A percentile compares a stretch with the other conserved stretches of the same genome.
These are phyloP conservation scores for Neelides sp. DNA, from an alignment of 1,140 invertebrate genomes.

Conservation along the genomic window DNA sequence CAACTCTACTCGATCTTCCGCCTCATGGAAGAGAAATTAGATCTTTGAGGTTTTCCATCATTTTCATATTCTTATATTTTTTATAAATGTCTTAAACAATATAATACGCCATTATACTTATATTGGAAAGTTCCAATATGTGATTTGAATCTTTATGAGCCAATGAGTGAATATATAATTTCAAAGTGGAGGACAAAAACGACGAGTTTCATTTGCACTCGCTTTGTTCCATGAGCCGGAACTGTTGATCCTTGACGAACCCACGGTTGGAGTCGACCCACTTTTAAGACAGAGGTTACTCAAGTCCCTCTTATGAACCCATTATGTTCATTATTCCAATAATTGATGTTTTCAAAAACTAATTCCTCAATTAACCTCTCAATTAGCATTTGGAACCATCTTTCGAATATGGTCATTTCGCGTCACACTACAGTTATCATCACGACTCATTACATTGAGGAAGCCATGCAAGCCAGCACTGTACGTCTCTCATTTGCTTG, in stretches of 20 bases:
- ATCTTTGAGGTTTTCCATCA: conserved; percentile 13
- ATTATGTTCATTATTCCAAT: background rate
- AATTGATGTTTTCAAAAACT: background rate
- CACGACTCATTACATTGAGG: conserved; percentile 86
- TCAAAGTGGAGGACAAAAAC: conserved; percentile 75
- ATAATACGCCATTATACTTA: background rate
- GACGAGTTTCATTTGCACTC: conserved; percentile 79
- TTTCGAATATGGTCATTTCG: conserved; percentile 66
- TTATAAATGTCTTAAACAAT: background rate
- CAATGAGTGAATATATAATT: background rate
- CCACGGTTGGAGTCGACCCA: conserved; percentile 78
- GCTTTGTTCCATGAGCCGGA: conserved; percentile 85
- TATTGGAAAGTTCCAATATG: no score
- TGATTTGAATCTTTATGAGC: no score
- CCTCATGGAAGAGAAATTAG: conserved; percentile 6
- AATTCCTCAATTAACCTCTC: conserved; percentile 20
- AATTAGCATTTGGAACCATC: conserved; percentile 77
- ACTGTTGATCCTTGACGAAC: conserved; percentile 83
- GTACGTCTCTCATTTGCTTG: conserved; percentile 31
- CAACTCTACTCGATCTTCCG: conserved; percentile 20
- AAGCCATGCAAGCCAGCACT: conserved; percentile 69
- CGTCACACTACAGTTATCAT: conserved; percentile 77
- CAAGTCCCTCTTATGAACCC: background rate
- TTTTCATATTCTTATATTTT: background rate
- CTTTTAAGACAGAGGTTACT: conserved; percentile 61